Base-by-base conservation (phyloP, 1,140 invertebrate genomes). In the Sycobia sp. region DNA sequence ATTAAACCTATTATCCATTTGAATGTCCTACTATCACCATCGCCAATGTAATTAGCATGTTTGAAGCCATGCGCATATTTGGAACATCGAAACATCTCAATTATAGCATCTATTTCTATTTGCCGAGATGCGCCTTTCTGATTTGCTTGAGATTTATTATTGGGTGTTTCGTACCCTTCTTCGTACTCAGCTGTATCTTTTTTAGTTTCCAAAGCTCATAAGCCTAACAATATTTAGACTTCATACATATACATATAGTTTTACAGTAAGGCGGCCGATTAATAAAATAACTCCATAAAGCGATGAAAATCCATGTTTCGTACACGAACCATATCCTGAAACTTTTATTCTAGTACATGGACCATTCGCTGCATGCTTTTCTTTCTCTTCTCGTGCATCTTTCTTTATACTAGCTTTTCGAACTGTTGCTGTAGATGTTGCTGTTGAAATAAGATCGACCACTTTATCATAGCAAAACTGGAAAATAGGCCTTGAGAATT, bases 21-120 rank as follows among this genome's bases (percentile, higher is more conserved):
- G 29, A 51, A 63, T 20, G 58, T 55, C 25, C 62, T 56, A n/a
- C 41, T 27, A 27, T 69, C 64, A 20, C 65, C 65, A 56, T 69
- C 57, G 3, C 61, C 56, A 36, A 67, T 59, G 29, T 67, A 67
- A 55, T 49, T 56, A 2, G 5, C 32, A 32, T 67, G 65, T 2
- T 49, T 41, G 32, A 58, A 22, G 11, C 46, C 53, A 23, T 47
- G 41, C 34, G 20, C 7, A n/a, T 38, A 34, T 39, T 47, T 36
- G 34, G 65, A 65, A 20, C 57, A 13, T 8, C 13, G 18, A 41
- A 65, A 69, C 27, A 69, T 67, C 44, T 57, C 49, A 4, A 54
- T 10, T 14, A 62, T 46, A 20, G 18, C 44, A 14, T 46, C 22
- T 22, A 46, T 20, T 22, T 46, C 44, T 20, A 46, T 46, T 46